Evolutionary conservation across 2,888 invertebrate genomes (phyloP).

Genomic region (Drosophila anceps): DNA sequence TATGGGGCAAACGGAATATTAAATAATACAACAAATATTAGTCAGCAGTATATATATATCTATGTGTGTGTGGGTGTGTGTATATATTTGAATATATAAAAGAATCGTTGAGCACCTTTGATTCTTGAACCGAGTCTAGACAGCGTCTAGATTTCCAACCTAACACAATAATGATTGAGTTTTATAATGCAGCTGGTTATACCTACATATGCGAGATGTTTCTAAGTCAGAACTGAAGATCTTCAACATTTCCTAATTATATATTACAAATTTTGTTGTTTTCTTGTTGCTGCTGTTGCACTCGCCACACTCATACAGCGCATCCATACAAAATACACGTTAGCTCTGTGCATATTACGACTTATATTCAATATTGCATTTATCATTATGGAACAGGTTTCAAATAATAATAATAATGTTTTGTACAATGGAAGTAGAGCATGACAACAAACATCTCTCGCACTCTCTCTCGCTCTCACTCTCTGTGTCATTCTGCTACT

Average conservation of each 20-base stretch:
- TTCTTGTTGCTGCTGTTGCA: no score
- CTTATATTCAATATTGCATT: slow-evolving; percentile 38
- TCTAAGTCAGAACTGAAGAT: slow-evolving; percentile 1
- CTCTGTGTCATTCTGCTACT: background rate
- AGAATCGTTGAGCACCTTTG: slow-evolving; percentile 17
- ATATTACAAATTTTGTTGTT: background rate
- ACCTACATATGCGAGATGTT: background rate
- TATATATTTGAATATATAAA: background rate
- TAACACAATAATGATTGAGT: background rate
- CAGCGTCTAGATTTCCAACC: background rate
- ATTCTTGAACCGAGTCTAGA: slow-evolving; percentile 9
- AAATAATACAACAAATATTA: slow-evolving; percentile 5
- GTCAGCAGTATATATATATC: background rate
- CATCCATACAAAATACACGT: slow-evolving; percentile 10
- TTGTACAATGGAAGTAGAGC: slow-evolving; percentile 60
- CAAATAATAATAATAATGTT: slow-evolving; percentile 42
- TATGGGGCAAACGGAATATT: slow-evolving; percentile 7
- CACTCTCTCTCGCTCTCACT: background rate
- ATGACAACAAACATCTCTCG: slow-evolving; percentile 10
- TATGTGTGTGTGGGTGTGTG: background rate
- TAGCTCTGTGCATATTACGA: slow-evolving; percentile 20
- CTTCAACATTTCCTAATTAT: slow-evolving; percentile 2
- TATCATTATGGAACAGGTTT: slow-evolving; percentile 41
- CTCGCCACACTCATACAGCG: background rate
- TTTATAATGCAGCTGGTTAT: background rate